phyloP scores from a whole-genome alignment of 1,140 invertebrate species.

The Papilio glaucus region DNA sequence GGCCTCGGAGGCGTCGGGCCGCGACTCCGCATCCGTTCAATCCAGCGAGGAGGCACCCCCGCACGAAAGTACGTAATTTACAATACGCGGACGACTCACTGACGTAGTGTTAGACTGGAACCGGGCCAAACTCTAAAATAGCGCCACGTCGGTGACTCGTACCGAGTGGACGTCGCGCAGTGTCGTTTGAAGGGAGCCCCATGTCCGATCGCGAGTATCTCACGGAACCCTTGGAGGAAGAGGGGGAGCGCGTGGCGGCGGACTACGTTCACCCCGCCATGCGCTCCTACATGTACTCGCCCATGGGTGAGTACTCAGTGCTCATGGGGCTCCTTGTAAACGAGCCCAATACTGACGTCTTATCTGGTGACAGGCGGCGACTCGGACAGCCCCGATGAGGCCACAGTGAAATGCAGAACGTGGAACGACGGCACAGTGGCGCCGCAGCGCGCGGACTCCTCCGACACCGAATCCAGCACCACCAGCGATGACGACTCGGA shows the following conservation, averaged over 20 bases:
- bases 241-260: conserved; percentile 68
- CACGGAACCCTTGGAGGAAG: conserved; percentile 77
- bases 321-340: conserved; percentile 56
- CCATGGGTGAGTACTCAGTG: conserved; percentile 76
- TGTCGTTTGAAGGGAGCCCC: conserved; percentile 73
- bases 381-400: conserved; percentile 79
- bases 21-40: conserved; percentile 77
- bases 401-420: conserved; percentile 75
- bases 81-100: conserved; percentile 69
- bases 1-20: conserved; percentile 75
- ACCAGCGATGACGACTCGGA: conserved; percentile 75
- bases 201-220: conserved; percentile 80
- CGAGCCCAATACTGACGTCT: conserved; percentile 51
- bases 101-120: conserved; percentile 77
- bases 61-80: conserved; percentile 78
- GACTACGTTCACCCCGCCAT: conserved; percentile 76
- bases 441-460: conserved; percentile 61
- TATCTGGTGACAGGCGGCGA: conserved; percentile 80
- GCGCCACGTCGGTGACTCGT: conserved; percentile 72
- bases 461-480: conserved; percentile 70
- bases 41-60: conserved; percentile 80
- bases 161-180: conserved; percentile 73
- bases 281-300: conserved; percentile 82
- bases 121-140: conserved; percentile 78
- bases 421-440: conserved; percentile 68